Conservation (phyloP, 2,113 vertebrate species). For the Eretmochelys imbricata region DNA sequence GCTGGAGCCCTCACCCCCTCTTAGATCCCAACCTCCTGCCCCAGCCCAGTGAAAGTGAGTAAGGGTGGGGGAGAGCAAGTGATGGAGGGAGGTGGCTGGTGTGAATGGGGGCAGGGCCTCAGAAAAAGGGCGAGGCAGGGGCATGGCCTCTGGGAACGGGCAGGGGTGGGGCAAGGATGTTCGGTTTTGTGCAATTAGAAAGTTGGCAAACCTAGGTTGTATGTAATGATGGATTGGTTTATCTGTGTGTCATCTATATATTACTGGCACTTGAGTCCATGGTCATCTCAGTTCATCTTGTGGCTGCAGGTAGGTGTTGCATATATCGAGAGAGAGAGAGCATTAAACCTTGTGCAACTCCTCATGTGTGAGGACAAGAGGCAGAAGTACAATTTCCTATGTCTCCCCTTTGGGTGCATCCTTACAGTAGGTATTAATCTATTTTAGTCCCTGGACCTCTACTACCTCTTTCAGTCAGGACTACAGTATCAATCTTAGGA, state of each 20-base stretch:
- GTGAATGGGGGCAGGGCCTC: no score
- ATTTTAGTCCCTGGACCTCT: not conserved
- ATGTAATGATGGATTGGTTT: not conserved
- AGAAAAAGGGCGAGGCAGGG: no score
- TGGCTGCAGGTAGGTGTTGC: not conserved
- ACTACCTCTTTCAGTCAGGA: not conserved
- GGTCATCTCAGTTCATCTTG: not conserved
- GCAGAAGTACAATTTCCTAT: not conserved
- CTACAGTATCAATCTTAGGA: not conserved
- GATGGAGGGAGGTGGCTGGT: no score
- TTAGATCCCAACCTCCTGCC: no score
- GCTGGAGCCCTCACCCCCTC: no score
- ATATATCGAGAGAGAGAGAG: not conserved
- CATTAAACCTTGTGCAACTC: not conserved
- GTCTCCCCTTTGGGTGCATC: not conserved
- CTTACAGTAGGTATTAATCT: not conserved
- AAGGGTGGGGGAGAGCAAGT: no score
- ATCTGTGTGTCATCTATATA: not conserved
- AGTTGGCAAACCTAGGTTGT: not conserved
- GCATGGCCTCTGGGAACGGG: no score
- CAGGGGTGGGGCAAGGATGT: no score
- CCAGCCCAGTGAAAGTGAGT: no score
- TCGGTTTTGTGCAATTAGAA: no score
- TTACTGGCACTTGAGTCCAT: not conserved
- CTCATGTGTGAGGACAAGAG: not conserved